phyloP scores from a whole-genome alignment of 2,113 vertebrate genomes.

The Myodes glareolus region DNA sequence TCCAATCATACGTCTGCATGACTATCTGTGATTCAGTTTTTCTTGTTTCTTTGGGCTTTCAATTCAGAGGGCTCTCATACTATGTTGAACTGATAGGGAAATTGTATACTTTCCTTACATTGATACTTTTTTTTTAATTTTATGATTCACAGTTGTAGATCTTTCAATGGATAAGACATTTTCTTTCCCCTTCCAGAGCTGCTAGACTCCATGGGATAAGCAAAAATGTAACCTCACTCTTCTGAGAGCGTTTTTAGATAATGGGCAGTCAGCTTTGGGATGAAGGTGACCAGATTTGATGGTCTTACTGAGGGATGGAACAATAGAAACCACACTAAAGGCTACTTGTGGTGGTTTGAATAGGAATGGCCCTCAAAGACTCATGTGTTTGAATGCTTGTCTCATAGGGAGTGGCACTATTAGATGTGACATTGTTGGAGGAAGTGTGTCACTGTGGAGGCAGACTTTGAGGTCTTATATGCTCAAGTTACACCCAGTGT shows the following conservation, averaged over 20 bases:
- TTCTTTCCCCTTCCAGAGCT: neutral
- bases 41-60: neutral
- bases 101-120: neutral
- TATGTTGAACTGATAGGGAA: neutral
- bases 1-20: neutral
- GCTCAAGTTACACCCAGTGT: too few species aligned
- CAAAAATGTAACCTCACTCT: neutral
- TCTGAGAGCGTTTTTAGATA: neutral
- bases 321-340: neutral
- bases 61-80: neutral
- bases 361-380: too few species aligned
- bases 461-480: too few species aligned
- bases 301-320: neutral
- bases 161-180: neutral
- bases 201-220: neutral
- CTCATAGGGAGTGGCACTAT: too few species aligned
- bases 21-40: neutral
- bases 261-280: neutral
- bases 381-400: too few species aligned
- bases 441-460: too few species aligned
- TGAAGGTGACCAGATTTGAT: neutral
- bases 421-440: too few species aligned
- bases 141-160: neutral
- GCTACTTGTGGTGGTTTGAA: too few species aligned
- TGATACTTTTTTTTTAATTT: neutral